phyloP scores from a whole-genome alignment of 1,140 invertebrate species.

The Drosophila tani region DNA sequence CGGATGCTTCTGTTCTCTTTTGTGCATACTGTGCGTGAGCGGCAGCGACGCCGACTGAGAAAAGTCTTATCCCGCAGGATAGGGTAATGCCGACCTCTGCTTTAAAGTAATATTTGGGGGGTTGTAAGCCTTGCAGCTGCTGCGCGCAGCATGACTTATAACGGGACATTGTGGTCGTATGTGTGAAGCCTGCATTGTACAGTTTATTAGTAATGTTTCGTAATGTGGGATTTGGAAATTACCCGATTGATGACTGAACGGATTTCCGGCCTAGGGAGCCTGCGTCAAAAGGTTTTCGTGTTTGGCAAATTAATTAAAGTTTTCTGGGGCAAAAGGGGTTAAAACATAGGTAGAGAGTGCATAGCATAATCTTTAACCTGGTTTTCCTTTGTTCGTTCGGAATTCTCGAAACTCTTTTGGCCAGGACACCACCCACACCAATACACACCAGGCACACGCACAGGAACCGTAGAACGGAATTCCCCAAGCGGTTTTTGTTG shows the following conservation, averaged over 20 bases:
- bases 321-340: constrained; percentile 18
- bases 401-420: constrained; percentile 34
- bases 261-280: background rate
- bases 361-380: constrained; percentile 42
- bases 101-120: too few species aligned
- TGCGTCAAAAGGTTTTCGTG: background rate
- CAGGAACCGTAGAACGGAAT: constrained; percentile 39
- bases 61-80: too few species aligned
- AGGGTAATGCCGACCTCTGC: too few species aligned
- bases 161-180: too few species aligned
- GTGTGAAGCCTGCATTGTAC: background rate
- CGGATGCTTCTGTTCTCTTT: too few species aligned
- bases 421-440: background rate
- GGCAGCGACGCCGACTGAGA: too few species aligned
- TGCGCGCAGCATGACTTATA: background rate
- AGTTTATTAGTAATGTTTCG: background rate
- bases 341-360: constrained; percentile 14
- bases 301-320: constrained; percentile 1
- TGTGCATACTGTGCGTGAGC: too few species aligned
- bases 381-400: constrained; percentile 27
- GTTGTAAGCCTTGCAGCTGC: too few species aligned
- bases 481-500: constrained; percentile 48
- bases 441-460: background rate
- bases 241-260: background rate
- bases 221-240: background rate